phyloP scores from a whole-genome alignment of 2,888 invertebrate species.

The Caenorhabditis macrosperma region DNA sequence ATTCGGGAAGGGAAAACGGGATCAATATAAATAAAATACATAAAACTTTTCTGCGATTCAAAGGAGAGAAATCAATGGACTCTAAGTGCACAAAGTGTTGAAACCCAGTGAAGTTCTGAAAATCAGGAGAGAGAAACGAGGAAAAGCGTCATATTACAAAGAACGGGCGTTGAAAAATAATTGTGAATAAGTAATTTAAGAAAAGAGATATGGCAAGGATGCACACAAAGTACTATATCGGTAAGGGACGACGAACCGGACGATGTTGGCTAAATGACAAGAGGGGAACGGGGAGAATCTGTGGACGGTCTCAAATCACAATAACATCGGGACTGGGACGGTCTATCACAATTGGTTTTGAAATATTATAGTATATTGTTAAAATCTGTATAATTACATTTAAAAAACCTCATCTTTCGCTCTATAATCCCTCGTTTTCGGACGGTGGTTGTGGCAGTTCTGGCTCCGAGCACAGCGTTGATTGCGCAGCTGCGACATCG shows the following conservation, averaged over 20 bases:
- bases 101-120: background rate
- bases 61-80: background rate
- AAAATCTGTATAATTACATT: constrained; percentile 23
- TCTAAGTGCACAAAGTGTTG: constrained; percentile 26
- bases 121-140: background rate
- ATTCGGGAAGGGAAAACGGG: background rate
- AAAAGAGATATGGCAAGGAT: constrained; percentile 50
- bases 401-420: background rate
- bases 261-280: background rate
- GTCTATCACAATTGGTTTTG: constrained; percentile 40
- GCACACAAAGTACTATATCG: constrained; percentile 23
- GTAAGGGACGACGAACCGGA: constrained; percentile 18
- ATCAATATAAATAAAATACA: background rate
- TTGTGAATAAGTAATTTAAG: background rate
- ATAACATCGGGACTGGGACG: constrained; percentile 6
- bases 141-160: constrained; percentile 22
- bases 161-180: background rate
- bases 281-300: background rate
- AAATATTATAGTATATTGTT: background rate
- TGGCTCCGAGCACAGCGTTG: background rate
- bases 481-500: constrained; percentile 25
- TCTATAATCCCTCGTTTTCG: constrained; percentile 41
- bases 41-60: background rate
- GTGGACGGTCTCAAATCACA: constrained; percentile 42
- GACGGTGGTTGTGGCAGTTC: constrained; percentile 34